Evolutionary conservation across 1,140 invertebrate species (phyloP), one percentile per base, ranked within the genome.

Genomic region (Sweltsa coloradensis): DNA sequence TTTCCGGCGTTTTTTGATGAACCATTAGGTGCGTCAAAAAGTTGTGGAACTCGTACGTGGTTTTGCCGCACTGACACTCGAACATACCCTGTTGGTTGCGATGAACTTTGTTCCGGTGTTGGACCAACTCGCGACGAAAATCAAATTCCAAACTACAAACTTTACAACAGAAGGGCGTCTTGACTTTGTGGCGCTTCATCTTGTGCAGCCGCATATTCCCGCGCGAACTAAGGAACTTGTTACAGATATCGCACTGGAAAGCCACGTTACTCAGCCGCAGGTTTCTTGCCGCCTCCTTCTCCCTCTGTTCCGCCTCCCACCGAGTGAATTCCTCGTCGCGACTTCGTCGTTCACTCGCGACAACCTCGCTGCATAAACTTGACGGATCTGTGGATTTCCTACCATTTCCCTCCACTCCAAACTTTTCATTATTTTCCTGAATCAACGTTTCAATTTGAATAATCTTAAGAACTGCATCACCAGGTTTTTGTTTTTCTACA

Each of bases 131-230:
- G 11, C 31, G 29, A 26, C 43, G 27, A 25, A 34, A 34, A n/a
- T 34, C 31, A 19, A 25, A 21, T 13, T 6, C 11, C 14, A 14
- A 22, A 7, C 27, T n/a, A 19, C 43, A 45, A 9, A 45, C 34
- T 19, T 45, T 45, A 34, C 43, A 45, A 31, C 22, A 23, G 34
- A 45, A 45, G 14, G 41, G 22, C 5, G 41, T 43, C 14, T 43
- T 27, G 23, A 45, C 19, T 21, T 11, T 31, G 23, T 45, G 43
- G 14, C 18, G 14, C 16, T 34, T 45, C 21, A 45, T 45, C 23
- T 45, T 45, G 27, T 45, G 43, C 5, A 45, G 43, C 9, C 43
- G 26, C 43, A 45, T 27, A 27, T 45, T 21, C 22, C 43, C 43
- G 29, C 34, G 29, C 16, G 43, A 45, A 45, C 43, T 45, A 26